These are phyloP conservation scores for Vidua chalybeata DNA, from an alignment of 2,113 vertebrate genomes.

Conservation along the genomic window DNA sequence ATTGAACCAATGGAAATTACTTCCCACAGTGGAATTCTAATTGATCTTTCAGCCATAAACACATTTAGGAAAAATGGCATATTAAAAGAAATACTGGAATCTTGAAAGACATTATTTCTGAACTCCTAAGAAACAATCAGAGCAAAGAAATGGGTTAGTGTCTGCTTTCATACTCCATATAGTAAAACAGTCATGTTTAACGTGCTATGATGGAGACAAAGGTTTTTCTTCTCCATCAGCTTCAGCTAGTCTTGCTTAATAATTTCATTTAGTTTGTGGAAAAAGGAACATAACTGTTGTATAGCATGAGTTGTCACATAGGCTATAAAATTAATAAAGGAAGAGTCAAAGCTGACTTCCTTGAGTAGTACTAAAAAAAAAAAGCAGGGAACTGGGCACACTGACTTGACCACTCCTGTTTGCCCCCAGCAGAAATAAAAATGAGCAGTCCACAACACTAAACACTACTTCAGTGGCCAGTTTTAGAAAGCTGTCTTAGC, in stretches of 20 bases:
- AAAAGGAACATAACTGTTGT: not conserved
- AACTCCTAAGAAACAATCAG: not conserved
- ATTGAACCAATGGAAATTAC: slow-evolving; percentile 10
- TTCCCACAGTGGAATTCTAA: not conserved
- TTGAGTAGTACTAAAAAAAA: not conserved
- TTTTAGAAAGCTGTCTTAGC: not conserved
- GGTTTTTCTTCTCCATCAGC: not conserved
- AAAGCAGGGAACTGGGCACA: not conserved
- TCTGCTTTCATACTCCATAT: not conserved
- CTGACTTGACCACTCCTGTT: not conserved
- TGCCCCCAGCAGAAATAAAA: not conserved
- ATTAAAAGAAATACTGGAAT: not conserved
- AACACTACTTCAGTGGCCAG: not conserved
- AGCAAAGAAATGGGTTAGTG: not conserved
- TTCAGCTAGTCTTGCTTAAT: not conserved
- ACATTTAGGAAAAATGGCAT: not conserved
- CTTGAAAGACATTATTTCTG: not conserved
- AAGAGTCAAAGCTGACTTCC: not conserved
- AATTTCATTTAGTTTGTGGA: not conserved
- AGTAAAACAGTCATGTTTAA: not conserved
- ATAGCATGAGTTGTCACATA: not conserved
- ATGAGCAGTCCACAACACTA: not conserved
- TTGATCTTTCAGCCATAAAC: not conserved
- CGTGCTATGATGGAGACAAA: not conserved
- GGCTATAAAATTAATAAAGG: not conserved